Evolutionary conservation across 2,797 vertebrate species (phyloP).

Genomic region (Leptodactylus fallax): DNA sequence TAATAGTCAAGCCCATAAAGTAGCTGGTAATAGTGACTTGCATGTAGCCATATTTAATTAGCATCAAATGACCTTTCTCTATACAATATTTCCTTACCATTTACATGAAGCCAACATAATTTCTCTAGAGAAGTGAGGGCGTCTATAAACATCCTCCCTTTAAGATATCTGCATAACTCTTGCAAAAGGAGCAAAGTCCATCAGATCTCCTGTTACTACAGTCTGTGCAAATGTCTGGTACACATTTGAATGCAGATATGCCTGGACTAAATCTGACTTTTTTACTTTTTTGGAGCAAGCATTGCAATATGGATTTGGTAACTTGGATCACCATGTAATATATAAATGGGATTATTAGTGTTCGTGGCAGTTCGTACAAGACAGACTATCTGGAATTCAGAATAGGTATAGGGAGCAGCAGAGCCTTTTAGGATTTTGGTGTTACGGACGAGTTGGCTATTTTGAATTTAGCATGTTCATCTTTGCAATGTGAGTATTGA

Average conservation of each 20-base stretch:
- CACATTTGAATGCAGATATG: background rate
- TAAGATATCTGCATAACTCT: slow-evolving; percentile 13
- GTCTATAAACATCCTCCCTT: slow-evolving; percentile 31
- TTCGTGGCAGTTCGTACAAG: background rate
- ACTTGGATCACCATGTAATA: background rate
- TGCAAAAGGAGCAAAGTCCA: slow-evolving; percentile 38
- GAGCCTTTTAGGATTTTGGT: background rate
- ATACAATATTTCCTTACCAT: background rate
- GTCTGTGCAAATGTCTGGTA: background rate
- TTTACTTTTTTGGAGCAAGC: background rate
- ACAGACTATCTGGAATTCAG: background rate
- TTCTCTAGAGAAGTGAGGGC: background rate
- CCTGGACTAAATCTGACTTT: background rate
- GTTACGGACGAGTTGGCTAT: too few species aligned
- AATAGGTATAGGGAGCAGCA: background rate
- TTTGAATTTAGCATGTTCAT: background rate
- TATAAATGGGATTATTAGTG: background rate
- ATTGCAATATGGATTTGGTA: background rate
- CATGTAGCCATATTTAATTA: too few species aligned
- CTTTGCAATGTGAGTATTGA: slow-evolving; percentile 21
- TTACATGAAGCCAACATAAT: background rate
- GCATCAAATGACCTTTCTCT: background rate
- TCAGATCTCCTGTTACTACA: background rate
- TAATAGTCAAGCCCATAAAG: background rate
- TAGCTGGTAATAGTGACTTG: background rate